Conservation (phyloP, 1,140 invertebrate genomes). For the Episyrphus balteatus region DNA sequence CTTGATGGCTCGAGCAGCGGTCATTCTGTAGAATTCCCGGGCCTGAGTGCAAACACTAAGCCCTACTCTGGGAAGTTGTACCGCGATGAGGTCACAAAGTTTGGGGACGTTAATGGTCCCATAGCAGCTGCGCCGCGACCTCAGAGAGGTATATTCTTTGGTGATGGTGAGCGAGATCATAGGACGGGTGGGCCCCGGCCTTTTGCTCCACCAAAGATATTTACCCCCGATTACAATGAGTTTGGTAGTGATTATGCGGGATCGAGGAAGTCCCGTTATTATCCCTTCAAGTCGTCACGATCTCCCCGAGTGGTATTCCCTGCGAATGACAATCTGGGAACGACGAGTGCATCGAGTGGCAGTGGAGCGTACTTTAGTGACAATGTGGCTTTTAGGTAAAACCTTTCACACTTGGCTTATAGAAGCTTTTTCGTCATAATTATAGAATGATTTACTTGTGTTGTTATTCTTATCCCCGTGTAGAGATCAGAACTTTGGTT, state of each 20-base stretch:
- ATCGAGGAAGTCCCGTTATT: slow-evolving; percentile 28
- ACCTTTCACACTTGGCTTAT: neutral
- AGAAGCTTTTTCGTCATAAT: neutral
- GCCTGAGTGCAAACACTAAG: slow-evolving; percentile 24
- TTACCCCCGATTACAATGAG: slow-evolving; percentile 19
- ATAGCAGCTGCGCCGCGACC: slow-evolving; percentile 28
- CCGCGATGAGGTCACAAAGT: slow-evolving; percentile 35
- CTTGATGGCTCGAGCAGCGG: slow-evolving; percentile 7
- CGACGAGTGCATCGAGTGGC: slow-evolving; percentile 25
- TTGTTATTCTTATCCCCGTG: neutral
- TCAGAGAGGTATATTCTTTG: slow-evolving; percentile 25
- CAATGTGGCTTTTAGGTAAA: slow-evolving; percentile 43
- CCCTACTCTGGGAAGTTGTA: slow-evolving; percentile 25
- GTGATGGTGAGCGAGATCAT: slow-evolving; percentile 23
- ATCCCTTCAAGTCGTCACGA: slow-evolving; percentile 36
- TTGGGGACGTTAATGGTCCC: slow-evolving; percentile 33
- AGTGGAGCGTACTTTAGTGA: slow-evolving; percentile 39
- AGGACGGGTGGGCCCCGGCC: slow-evolving; percentile 20
- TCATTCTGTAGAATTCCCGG: slow-evolving; percentile 26
- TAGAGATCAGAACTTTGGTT: slow-evolving; percentile 45
- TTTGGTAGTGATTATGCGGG: slow-evolving; percentile 13
- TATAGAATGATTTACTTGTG: neutral
- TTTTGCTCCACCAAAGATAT: slow-evolving; percentile 22
- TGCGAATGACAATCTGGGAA: slow-evolving; percentile 39
- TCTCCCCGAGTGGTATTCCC: slow-evolving; percentile 47